phyloP scores from a whole-genome alignment of 1,140 invertebrate genomes.

The Rhopalosiphum maidis region DNA sequence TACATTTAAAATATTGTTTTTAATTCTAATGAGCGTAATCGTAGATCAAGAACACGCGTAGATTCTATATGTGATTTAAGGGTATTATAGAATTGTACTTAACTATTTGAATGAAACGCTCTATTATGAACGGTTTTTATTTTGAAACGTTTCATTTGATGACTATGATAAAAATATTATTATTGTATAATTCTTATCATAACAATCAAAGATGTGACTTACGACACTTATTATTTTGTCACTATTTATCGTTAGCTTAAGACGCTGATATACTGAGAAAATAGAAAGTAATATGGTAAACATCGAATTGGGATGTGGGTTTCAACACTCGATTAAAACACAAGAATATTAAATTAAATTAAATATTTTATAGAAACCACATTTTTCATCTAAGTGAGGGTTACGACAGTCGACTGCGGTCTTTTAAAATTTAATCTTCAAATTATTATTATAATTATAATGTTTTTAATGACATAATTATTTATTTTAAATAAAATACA shows the following conservation, averaged over 20 bases:
- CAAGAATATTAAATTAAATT: neutral
- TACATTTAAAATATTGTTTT: neutral
- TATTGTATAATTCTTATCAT: no score
- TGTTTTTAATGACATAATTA: neutral
- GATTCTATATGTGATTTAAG: neutral
- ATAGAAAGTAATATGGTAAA: no score
- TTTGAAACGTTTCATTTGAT: no score
- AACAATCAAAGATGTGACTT: no score
- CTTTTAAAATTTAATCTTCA: neutral
- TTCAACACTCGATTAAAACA: neutral
- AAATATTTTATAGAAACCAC: neutral
- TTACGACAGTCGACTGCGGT: neutral
- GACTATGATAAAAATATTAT: no score
- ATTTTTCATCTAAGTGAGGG: neutral
- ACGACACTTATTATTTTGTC: no score
- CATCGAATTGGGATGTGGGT: neutral
- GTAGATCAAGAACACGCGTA: neutral
- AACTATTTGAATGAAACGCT: no score
- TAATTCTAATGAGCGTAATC: neutral
- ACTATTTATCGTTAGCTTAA: no score
- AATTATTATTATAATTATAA: neutral
- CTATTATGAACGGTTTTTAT: no score
- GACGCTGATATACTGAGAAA: no score
- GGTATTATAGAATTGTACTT: no score
- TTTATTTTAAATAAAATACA: neutral